A percentile compares a stretch with the other conserved stretches of the same genome.
Conservation (phyloP, 2,113 vertebrate species). For the Acinonyx jubatus region DNA sequence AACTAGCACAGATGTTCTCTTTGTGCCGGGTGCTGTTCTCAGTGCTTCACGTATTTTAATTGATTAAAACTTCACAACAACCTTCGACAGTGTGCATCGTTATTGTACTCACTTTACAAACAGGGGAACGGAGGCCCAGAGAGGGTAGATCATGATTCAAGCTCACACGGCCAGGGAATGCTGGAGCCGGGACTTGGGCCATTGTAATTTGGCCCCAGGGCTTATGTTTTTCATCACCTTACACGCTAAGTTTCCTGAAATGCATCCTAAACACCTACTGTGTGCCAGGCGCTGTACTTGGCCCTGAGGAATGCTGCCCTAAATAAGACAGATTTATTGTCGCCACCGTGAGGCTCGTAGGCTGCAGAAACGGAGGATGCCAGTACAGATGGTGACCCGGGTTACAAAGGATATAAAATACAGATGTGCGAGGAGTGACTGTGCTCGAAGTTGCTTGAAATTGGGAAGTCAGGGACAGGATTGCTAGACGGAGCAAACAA, state of each 20-base stretch:
- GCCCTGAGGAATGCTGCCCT: neutral
- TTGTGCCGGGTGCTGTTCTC: neutral
- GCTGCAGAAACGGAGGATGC: fast-evolving
- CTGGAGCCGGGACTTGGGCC: neutral
- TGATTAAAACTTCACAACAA: neutral
- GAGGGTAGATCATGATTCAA: neutral
- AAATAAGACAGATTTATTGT: neutral
- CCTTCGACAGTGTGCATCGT: neutral
- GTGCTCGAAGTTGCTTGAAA: fast-evolving
- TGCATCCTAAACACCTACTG: too few relatives aligned
- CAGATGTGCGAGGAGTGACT: neutral
- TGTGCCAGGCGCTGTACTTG: too few relatives aligned
- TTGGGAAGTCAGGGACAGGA: neutral
- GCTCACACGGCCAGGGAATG: neutral
- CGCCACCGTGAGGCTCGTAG: neutral
- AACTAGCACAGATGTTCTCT: neutral
- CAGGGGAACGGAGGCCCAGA: neutral
- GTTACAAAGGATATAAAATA: neutral
- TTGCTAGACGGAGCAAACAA: too few relatives aligned
- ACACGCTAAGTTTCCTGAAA: neutral
- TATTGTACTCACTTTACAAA: neutral
- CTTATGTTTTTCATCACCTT: neutral
- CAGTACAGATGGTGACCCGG: neutral
- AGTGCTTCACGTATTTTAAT: fast-evolving
- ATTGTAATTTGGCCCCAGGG: neutral